A percentile compares a stretch with the other conserved stretches of the same genome.
Conservation (phyloP, 1,140 invertebrate genomes). For the Tachypleus tridentatus region DNA sequence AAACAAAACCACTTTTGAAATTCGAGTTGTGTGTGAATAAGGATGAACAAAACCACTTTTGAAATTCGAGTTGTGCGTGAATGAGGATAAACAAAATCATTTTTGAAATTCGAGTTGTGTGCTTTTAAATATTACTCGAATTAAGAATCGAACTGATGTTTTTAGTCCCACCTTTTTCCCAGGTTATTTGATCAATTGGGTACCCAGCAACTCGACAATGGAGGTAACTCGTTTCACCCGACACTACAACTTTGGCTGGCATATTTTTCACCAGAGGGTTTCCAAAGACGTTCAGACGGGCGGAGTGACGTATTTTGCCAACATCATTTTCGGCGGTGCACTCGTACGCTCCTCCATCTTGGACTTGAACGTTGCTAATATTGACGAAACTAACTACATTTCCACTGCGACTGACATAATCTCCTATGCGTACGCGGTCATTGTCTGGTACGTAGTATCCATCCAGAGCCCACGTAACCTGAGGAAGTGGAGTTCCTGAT, state of each 20-base stretch:
- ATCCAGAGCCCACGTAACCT: slow-evolving; percentile 23
- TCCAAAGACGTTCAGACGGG: slow-evolving; percentile 82
- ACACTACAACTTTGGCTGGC: slow-evolving; percentile 57
- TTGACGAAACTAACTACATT: slow-evolving; percentile 90
- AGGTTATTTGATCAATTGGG: slow-evolving; percentile 82
- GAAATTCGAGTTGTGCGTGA: too few relatives aligned
- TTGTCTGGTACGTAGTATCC: slow-evolving; percentile 25
- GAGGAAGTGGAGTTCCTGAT: slow-evolving; percentile 20
- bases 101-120: too few relatives aligned
- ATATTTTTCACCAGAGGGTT: slow-evolving; percentile 73
- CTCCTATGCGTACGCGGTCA: slow-evolving; percentile 29
- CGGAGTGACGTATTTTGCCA: slow-evolving; percentile 70
- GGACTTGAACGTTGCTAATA: slow-evolving; percentile 78
- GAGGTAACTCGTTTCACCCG: slow-evolving; percentile 73
- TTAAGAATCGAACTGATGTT: too few relatives aligned
- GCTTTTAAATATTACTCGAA: too few relatives aligned
- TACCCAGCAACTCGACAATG: slow-evolving; percentile 89
- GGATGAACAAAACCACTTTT: too few relatives aligned
- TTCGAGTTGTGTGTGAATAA: too few relatives aligned
- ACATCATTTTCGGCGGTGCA: slow-evolving; percentile 85
- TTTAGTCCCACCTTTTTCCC: slow-evolving; percentile 58
- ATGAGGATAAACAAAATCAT: too few relatives aligned
- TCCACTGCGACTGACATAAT: slow-evolving; percentile 39
- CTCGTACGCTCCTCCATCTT: slow-evolving; percentile 84
- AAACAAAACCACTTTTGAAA: too few relatives aligned